phyloP scores from a whole-genome alignment of 2,113 vertebrate genomes.

The Dromaius novaehollandiae region DNA sequence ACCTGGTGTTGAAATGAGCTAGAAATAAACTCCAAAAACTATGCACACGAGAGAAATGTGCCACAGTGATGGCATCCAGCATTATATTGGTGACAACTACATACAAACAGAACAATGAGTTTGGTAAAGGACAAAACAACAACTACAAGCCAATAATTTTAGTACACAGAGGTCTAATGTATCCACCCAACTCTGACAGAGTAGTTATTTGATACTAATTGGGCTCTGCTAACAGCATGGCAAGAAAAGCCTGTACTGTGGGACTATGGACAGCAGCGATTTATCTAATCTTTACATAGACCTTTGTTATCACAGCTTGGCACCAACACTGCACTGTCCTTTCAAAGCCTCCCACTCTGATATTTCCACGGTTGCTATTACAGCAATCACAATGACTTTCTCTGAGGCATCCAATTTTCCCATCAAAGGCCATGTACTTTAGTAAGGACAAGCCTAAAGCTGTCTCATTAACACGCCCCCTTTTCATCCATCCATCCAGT shows the following conservation, averaged over 20 bases:
- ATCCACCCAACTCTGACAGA: neutral
- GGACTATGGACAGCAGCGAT: neutral
- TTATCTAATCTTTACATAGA: neutral
- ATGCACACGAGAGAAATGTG: neutral
- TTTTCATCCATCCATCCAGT: neutral
- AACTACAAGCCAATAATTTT: neutral
- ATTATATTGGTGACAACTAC: neutral
- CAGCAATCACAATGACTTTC: neutral
- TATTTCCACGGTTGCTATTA: neutral
- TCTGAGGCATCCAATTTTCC: conserved; percentile 6
- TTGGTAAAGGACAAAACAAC: neutral
- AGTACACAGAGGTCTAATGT: conserved; percentile 4
- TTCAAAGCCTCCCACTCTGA: neutral
- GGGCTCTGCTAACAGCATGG: neutral
- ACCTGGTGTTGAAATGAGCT: neutral
- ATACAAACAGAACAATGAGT: fast-evolving
- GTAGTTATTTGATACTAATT: conserved; percentile 18
- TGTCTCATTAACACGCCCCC: conserved; percentile 12
- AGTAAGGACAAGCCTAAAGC: neutral
- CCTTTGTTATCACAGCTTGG: neutral
- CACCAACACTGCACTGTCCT: neutral
- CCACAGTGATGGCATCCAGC: neutral
- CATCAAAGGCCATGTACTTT: conserved; percentile 5
- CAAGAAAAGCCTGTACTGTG: neutral
- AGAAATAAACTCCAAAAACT: neutral